Conservation (phyloP, 2,113 vertebrate genomes). For the Steatornis caripensis region DNA sequence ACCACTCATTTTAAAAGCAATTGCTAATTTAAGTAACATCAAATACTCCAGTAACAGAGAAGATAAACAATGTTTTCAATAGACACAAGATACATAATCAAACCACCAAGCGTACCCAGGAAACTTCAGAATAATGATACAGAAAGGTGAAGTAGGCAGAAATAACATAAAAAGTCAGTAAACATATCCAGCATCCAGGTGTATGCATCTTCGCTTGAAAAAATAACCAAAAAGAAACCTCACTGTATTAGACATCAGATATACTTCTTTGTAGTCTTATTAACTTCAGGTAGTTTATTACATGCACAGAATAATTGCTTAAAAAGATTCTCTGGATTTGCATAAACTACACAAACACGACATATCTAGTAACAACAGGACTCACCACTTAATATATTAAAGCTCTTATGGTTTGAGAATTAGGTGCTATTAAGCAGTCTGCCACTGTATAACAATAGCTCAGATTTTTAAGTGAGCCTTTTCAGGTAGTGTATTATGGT, state of each 20-base stretch:
- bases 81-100: not conserved
- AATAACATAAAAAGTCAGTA: not conserved
- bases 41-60: not conserved
- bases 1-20: not conserved
- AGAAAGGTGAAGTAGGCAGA: not conserved
- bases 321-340: not conserved
- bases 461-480: not conserved
- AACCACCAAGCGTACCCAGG: not conserved
- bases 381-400: not conserved
- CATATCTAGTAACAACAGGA: not conserved
- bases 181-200: not conserved
- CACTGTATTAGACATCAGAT: not conserved
- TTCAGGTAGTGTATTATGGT: not conserved
- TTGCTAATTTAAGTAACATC: not conserved
- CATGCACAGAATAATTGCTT: not conserved
- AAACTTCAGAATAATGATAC: not conserved
- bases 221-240: not conserved
- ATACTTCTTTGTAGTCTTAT: not conserved
- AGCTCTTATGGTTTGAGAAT: not conserved
- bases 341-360: not conserved
- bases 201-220: not conserved
- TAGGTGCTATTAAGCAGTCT: not conserved
- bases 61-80: not conserved
- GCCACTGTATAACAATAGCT: not conserved
- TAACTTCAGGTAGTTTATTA: not conserved